phyloP scores from a whole-genome alignment of 2,888 invertebrate genomes.

The Volucella inanis region DNA sequence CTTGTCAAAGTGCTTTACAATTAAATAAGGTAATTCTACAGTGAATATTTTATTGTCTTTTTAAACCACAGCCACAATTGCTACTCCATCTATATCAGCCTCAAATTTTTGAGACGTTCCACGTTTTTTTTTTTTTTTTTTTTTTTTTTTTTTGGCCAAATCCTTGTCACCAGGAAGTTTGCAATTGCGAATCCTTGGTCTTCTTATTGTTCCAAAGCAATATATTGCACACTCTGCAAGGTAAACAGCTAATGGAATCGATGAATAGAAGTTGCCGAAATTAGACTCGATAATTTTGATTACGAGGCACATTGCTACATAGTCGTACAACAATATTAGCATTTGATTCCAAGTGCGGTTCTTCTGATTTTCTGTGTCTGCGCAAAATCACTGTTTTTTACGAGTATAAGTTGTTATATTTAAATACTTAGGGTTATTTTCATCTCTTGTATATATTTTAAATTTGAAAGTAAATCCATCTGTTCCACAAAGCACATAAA shows the following conservation, averaged over 20 bases:
- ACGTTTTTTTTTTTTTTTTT: not conserved
- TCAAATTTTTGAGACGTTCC: not conserved
- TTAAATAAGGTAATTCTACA: too few species aligned
- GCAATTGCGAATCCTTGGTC: not conserved
- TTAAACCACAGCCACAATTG: too few species aligned
- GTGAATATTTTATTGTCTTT: too few species aligned
- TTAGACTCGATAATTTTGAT: too few species aligned
- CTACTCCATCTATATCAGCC: too few species aligned
- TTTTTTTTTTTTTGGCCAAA: not conserved
- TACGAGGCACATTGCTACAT: too few species aligned
- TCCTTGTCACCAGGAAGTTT: not conserved
- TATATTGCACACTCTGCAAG: not conserved
- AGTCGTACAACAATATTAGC: too few species aligned
- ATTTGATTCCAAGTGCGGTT: too few species aligned
- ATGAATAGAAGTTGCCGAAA: not conserved
- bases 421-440: slow-evolving; percentile 11
- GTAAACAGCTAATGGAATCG: not conserved
- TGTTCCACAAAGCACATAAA: not conserved
- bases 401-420: not conserved
- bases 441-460: slow-evolving; percentile 31
- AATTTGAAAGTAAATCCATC: slow-evolving; percentile 19
- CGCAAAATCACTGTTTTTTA: too few species aligned
- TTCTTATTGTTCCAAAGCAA: not conserved
- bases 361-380: too few species aligned
- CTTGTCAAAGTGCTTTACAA: too few species aligned